These are phyloP conservation scores for Ataeniobius toweri DNA, from an alignment of 2,797 vertebrate genomes.

Conservation along the genomic window DNA sequence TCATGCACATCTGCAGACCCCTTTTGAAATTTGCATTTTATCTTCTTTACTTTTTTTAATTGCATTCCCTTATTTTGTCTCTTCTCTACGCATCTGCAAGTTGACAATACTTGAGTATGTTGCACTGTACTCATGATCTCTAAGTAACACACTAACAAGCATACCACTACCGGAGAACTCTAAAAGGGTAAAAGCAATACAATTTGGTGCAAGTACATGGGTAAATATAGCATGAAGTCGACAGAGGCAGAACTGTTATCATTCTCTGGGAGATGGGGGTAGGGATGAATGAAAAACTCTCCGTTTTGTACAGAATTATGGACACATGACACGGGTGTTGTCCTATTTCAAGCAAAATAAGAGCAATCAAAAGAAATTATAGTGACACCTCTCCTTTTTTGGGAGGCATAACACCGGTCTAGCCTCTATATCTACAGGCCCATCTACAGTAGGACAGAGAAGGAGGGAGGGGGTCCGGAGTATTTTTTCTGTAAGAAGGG, in stretches of 20 bases:
- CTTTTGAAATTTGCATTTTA: slow-evolving; percentile 76
- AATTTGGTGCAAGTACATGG: slow-evolving; percentile 91
- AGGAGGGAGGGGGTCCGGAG: slow-evolving; percentile 76
- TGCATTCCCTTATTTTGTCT: slow-evolving; percentile 79
- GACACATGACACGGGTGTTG: slow-evolving; percentile 86
- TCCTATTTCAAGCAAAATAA: slow-evolving; percentile 90
- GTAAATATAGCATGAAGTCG: slow-evolving; percentile 87
- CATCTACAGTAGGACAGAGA: slow-evolving; percentile 65
- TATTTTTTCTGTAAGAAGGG: slow-evolving; percentile 89
- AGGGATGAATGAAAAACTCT: slow-evolving; percentile 76
- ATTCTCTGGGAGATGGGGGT: slow-evolving; percentile 87
- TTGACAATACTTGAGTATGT: slow-evolving; percentile 97
- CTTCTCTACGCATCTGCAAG: slow-evolving; percentile 93
- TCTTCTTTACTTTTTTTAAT: slow-evolving; percentile 36
- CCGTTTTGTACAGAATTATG: slow-evolving; percentile 87
- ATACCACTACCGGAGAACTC: slow-evolving; percentile 88
- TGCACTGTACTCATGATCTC: slow-evolving; percentile 88
- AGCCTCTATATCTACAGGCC: slow-evolving; percentile 77
- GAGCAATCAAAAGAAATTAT: slow-evolving; percentile 83
- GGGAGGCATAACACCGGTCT: slow-evolving; percentile 72
- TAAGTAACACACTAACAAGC: slow-evolving; percentile 91
- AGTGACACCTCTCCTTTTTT: slow-evolving; percentile 75
- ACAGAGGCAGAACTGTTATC: slow-evolving; percentile 88
- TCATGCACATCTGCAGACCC: slow-evolving; percentile 83
- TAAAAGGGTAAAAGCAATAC: slow-evolving; percentile 89